Base-by-base conservation (phyloP, 2,888 invertebrate species). In the Salpingus planirostris region DNA sequence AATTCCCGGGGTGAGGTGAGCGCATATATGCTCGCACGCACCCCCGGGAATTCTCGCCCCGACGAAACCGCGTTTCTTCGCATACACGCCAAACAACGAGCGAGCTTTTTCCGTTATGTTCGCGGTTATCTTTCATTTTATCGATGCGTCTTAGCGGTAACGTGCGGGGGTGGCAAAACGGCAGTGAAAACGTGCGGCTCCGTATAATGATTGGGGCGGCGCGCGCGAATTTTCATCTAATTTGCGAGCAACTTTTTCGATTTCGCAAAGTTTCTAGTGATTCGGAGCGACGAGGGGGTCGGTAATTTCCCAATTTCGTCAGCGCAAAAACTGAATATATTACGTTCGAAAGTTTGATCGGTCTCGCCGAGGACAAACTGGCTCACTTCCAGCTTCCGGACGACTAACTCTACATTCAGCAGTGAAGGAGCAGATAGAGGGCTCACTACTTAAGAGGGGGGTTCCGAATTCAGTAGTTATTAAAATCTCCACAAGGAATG, bases 291-390 rank as follows among this genome's bases (percentile, higher is more conserved):
- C 11, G 14, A 10, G 27, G 11, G 2, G 15, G 8, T 34, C 21
- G 34, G 31, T 34, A 38, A 31, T 38, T 34, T 34, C 34, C 38
- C 34, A 38, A 38, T 38, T 38, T 38, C 31, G 35, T 35, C 38
- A 32, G 29, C 23, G 27, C 33, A 35, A 35, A 35, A 35, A 29
- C 29, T 32, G 39, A 39, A 39, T 39, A 35, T 39, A 39, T 39
- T 29, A 38, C 31, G 31, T 35, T 32, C 21, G 39, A 26, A 38
- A 39, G 39, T 39, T 39, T 35, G 26, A 38, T 34, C 38, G 31
- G 26, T n/a, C n/a, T n/a, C n/a, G n/a, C n/a, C n/a, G n/a, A n/a
- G 22, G 24, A 11, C 11, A 32, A 35, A 29, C 29, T 39, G 39
- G 39, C 39, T 29, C 31, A 31, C 32, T 35, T 38, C 39, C 39